A percentile compares a stretch with the other conserved stretches of the same genome.
These are phyloP conservation scores for Epirrita christyi DNA, from an alignment of 2,888 invertebrate species.

Conservation along the genomic window DNA sequence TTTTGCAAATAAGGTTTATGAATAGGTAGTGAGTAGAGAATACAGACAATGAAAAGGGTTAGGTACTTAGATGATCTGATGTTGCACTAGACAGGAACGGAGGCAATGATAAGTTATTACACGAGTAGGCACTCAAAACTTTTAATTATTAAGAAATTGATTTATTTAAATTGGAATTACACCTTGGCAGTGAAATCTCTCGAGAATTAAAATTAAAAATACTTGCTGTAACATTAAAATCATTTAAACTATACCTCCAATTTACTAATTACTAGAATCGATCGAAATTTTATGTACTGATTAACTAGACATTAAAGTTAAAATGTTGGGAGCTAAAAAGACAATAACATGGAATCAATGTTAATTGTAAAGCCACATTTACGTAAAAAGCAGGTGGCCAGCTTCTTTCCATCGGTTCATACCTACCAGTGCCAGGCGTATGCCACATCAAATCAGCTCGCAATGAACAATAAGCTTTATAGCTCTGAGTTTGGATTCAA, in stretches of 20 bases:
- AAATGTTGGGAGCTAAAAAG: constrained; percentile 25
- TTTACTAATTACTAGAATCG: constrained; percentile 28
- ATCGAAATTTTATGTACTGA: constrained; percentile 18
- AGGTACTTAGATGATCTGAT: neutral
- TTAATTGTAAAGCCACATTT: constrained; percentile 11
- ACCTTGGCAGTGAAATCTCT: constrained; percentile 5
- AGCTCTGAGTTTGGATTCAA: too few relatives aligned
- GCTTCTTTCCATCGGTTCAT: too few relatives aligned
- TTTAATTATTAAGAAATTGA: constrained; percentile 8
- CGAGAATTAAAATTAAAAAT: constrained; percentile 18
- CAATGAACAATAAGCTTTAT: too few relatives aligned
- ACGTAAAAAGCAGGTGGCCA: constrained; percentile 3
- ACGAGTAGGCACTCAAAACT: too few relatives aligned
- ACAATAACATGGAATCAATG: constrained; percentile 20
- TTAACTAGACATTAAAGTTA: constrained; percentile 28
- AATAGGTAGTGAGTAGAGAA: neutral
- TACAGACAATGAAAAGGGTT: neutral
- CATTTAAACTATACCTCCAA: constrained; percentile 24
- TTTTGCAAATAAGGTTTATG: neutral
- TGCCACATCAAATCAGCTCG: too few relatives aligned
- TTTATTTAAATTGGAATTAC: constrained; percentile 12
- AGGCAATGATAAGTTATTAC: neutral
- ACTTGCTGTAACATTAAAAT: constrained; percentile 13
- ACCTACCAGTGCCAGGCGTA: too few relatives aligned
- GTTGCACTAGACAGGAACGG: neutral